phyloP scores from a whole-genome alignment of 2,113 vertebrate genomes.

The Muntiacus reevesi region DNA sequence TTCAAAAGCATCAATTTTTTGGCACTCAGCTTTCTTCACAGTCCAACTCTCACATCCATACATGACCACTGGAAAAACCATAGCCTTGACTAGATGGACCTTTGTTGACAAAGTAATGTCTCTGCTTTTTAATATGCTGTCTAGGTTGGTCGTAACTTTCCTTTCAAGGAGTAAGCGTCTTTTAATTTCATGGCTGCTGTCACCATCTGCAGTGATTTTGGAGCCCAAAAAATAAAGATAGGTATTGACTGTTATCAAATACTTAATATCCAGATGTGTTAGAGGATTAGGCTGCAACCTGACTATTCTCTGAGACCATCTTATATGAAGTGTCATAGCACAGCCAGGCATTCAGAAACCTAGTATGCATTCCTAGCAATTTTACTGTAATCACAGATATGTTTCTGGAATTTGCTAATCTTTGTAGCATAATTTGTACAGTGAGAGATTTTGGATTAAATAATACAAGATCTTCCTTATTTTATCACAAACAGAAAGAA shows the following conservation, averaged over 20 bases:
- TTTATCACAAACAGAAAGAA: neutral
- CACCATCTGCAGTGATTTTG: neutral
- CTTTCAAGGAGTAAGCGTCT: neutral
- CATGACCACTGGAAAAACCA: too few species aligned
- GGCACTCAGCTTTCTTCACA: too few species aligned
- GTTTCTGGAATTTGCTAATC: neutral
- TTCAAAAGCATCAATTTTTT: neutral
- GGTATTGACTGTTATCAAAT: neutral
- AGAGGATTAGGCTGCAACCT: neutral
- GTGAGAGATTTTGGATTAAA: neutral
- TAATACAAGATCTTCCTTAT: neutral
- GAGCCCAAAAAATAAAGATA: neutral
- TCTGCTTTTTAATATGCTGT: neutral
- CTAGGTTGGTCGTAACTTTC: neutral
- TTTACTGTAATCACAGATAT: neutral
- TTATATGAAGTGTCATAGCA: neutral
- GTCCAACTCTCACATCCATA: too few species aligned
- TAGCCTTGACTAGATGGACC: too few species aligned
- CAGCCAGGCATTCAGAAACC: neutral
- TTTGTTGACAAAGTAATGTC: too few species aligned
- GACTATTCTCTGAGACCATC: neutral
- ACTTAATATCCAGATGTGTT: neutral
- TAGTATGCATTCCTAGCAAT: neutral
- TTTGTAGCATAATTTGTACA: neutral
- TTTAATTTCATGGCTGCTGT: neutral